Conservation (phyloP, 2,888 invertebrate species). For the Meganola albula region DNA sequence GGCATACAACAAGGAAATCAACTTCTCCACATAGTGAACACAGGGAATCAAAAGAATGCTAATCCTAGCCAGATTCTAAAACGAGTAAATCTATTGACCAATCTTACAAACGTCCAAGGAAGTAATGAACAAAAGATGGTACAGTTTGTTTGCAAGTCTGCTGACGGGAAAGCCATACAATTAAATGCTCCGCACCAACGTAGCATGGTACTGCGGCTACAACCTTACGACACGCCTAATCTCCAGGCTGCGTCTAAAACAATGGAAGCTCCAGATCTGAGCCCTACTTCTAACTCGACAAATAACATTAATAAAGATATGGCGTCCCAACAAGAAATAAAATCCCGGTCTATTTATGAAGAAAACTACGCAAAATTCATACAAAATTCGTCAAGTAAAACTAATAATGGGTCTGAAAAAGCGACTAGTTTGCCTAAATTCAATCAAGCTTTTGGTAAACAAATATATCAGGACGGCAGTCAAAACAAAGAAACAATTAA, state of each 20-base stretch:
- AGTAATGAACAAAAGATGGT: constrained; percentile 75
- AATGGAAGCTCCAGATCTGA: constrained; percentile 46
- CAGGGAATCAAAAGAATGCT: constrained; percentile 57
- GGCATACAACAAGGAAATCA: constrained; percentile 68
- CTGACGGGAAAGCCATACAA: constrained; percentile 78
- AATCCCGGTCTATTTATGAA: constrained; percentile 73
- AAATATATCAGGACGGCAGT: constrained; percentile 76
- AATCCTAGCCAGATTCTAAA: constrained; percentile 61
- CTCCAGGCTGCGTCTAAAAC: constrained; percentile 40
- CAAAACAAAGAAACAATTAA: constrained; percentile 50
- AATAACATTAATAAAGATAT: constrained; percentile 36
- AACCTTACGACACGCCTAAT: constrained; percentile 59
- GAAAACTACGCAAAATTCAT: constrained; percentile 77
- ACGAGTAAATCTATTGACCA: constrained; percentile 69
- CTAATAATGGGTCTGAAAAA: constrained; percentile 54
- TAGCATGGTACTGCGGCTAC: constrained; percentile 70
- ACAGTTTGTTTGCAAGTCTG: constrained; percentile 81
- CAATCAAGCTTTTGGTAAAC: constrained; percentile 87
- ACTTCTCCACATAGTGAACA: constrained; percentile 69
- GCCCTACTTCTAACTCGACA: constrained; percentile 31
- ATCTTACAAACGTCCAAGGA: constrained; percentile 66
- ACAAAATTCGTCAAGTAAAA: constrained; percentile 58
- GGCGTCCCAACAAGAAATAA: constrained; percentile 58
- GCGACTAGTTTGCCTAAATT: constrained; percentile 83
- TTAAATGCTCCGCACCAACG: constrained; percentile 73